These are phyloP conservation scores for Pelvicachromis taeniatus DNA, from an alignment of 2,113 vertebrate species.

Conservation along the genomic window DNA sequence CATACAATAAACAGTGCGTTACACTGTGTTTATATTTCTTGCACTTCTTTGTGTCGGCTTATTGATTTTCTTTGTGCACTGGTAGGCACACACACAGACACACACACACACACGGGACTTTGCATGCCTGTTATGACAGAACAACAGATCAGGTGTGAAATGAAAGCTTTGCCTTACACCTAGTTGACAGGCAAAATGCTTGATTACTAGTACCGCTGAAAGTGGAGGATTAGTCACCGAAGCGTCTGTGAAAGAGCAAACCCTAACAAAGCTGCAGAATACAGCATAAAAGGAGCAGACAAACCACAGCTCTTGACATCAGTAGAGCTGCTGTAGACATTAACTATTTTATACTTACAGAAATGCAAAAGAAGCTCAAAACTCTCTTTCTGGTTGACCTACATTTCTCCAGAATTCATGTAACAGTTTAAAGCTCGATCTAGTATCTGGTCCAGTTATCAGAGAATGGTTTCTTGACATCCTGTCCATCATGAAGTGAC, in stretches of 20 bases:
- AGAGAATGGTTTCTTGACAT: neutral
- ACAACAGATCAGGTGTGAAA: constrained; percentile 34
- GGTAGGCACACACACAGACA: neutral
- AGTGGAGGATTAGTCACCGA: constrained; percentile 16
- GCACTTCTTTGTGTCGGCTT: neutral
- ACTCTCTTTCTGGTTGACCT: neutral
- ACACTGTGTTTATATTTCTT: constrained; percentile 1
- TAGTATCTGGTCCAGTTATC: neutral
- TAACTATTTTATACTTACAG: neutral
- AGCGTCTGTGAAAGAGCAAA: constrained; percentile 14
- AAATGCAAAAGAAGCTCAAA: neutral
- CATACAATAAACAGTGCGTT: neutral
- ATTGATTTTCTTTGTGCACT: constrained; percentile 25
- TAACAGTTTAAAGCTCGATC: neutral
- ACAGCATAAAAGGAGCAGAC: neutral
- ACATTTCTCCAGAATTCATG: neutral
- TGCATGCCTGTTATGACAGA: constrained; percentile 4
- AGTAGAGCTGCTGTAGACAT: neutral
- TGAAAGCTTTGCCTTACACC: constrained; percentile 31
- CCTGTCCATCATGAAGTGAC: neutral
- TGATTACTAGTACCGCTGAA: constrained; percentile 13
- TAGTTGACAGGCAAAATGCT: constrained; percentile 32
- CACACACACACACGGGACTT: neutral
- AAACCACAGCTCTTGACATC: neutral
- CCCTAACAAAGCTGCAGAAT: neutral